Evolutionary conservation across 2,888 invertebrate genomes (phyloP).

Genomic region (Drosophila anceps): DNA sequence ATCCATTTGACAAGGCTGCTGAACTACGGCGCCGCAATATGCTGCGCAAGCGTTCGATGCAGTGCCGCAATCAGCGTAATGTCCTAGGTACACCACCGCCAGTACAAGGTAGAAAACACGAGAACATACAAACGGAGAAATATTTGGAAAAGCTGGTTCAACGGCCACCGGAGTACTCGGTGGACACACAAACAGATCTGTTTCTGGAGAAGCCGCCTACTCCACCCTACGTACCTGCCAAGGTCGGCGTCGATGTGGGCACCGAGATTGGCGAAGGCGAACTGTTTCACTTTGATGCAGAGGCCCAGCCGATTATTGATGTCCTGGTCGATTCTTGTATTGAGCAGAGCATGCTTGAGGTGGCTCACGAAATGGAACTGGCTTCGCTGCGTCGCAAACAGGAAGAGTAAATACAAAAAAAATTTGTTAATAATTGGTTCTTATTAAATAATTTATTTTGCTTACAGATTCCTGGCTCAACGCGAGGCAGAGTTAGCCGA

Average conservation of each 20-base stretch:
- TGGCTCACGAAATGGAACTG: slow-evolving; percentile 96
- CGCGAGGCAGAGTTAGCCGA: slow-evolving; percentile 94
- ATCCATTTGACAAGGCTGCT: slow-evolving; percentile 83
- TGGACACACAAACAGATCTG: slow-evolving; percentile 94
- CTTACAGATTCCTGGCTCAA: slow-evolving; percentile 85
- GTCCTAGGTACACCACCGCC: slow-evolving; percentile 85
- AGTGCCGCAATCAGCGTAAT: slow-evolving; percentile 87
- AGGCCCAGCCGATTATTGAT: slow-evolving; percentile 95
- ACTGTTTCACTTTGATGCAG: slow-evolving; percentile 96
- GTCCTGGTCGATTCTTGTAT: slow-evolving; percentile 95
- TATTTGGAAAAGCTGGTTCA: slow-evolving; percentile 94
- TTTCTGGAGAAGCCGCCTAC: slow-evolving; percentile 93
- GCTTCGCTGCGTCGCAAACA: slow-evolving; percentile 91
- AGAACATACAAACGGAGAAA: slow-evolving; percentile 94
- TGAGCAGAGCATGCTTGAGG: slow-evolving; percentile 95
- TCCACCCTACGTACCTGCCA: slow-evolving; percentile 91
- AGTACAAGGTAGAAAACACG: slow-evolving; percentile 93
- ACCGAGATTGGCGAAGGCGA: slow-evolving; percentile 97
- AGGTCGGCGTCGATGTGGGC: slow-evolving; percentile 91
- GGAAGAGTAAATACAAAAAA: slow-evolving; percentile 82
- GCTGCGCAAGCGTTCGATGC: slow-evolving; percentile 88
- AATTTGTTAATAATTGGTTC: slow-evolving; percentile 56
- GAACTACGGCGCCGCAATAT: slow-evolving; percentile 89
- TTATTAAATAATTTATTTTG: not conserved
- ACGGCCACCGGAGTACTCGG: slow-evolving; percentile 91